These are phyloP conservation scores for Agriopis aurantiaria DNA, from an alignment of 2,888 invertebrate species.

Conservation along the genomic window DNA sequence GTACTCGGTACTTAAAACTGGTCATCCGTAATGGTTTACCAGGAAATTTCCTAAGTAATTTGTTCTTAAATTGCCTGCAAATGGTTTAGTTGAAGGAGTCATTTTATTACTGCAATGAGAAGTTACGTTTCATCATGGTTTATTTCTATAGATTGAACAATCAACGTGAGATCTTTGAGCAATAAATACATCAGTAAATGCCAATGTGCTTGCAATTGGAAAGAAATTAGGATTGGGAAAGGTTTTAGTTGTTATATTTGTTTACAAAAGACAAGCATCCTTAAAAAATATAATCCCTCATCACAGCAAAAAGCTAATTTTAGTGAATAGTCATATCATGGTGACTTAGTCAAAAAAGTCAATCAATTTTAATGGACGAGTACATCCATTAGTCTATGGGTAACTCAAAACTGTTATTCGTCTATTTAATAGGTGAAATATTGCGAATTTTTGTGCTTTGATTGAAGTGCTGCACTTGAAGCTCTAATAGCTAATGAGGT, in stretches of 20 bases:
- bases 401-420: conserved; percentile 4
- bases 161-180: conserved; percentile 31
- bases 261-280: background rate
- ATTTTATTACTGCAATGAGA: conserved; percentile 31
- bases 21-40: conserved; percentile 45
- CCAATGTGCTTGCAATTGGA: conserved; percentile 9
- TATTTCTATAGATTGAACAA: conserved; percentile 39
- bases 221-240: conserved; percentile 1
- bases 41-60: conserved; percentile 43
- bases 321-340: background rate
- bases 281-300: background rate
- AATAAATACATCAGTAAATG: conserved; percentile 21
- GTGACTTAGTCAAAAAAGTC: conserved; percentile 10
- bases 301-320: no score
- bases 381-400: background rate
- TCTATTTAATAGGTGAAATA: conserved; percentile 1
- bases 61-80: conserved; percentile 40
- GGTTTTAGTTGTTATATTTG: background rate
- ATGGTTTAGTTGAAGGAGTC: conserved; percentile 27
- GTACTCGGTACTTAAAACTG: conserved; percentile 32
- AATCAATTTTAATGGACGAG: background rate
- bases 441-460: conserved; percentile 10
- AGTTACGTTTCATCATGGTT: conserved; percentile 40
- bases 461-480: conserved; percentile 22
- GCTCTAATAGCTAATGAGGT: conserved; percentile 27